phyloP scores from a whole-genome alignment of 2,113 vertebrate genomes.

The Rattus norvegicus region GRCr8 NC_086026.1:12155501-12156000 shows the following conservation, averaged over 20 bases:
- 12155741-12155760: background rate
- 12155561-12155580: background rate
- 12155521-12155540: background rate
- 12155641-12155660: background rate
- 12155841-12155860: constrained; percentile 19
- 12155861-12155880: background rate
- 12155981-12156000: background rate
- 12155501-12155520: background rate
- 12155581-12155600: background rate
- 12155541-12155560: background rate
- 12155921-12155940: background rate
- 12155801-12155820: background rate
- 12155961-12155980: background rate
- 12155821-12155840: background rate
- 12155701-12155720: background rate
- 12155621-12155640: background rate
- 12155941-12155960: constrained; percentile 34
- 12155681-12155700: background rate
- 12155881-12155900: background rate
- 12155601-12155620: background rate
- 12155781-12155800: background rate
- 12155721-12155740: background rate
- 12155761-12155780: background rate
- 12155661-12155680: background rate
- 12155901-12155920: background rate